These are phyloP conservation scores for Pharmacophagus antenor DNA, from an alignment of 2,888 invertebrate species.

Conservation along the genomic window DNA sequence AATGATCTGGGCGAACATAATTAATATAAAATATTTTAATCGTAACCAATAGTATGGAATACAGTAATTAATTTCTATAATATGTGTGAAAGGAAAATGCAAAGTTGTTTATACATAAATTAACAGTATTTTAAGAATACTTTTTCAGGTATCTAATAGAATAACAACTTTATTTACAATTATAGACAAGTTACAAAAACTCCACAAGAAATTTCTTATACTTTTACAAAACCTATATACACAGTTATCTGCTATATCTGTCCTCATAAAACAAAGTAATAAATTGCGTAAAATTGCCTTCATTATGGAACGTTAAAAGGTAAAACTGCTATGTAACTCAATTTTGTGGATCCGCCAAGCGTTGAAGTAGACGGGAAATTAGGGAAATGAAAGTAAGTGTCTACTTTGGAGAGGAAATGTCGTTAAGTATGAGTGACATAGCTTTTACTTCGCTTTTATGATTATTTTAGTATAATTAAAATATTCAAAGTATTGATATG, in stretches of 20 bases:
- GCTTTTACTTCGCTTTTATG: conserved; percentile 19
- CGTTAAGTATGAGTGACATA: conserved; percentile 25
- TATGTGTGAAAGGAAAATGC: too few relatives aligned
- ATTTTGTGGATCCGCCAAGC: conserved; percentile 24
- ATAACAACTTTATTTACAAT: background rate
- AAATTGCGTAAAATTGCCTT: conserved; percentile 23
- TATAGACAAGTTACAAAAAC: background rate
- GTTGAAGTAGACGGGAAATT: conserved; percentile 29
- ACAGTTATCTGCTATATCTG: conserved; percentile 7
- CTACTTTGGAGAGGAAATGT: conserved; percentile 25
- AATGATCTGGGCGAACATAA: too few relatives aligned
- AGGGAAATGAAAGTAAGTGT: conserved; percentile 31
- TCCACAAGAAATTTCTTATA: background rate
- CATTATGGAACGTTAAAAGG: conserved; percentile 26
- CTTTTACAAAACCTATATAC: background rate
- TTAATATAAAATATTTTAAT: too few relatives aligned
- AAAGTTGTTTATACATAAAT: too few relatives aligned
- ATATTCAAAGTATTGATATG: background rate
- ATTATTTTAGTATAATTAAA: background rate
- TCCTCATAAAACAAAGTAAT: conserved; percentile 8
- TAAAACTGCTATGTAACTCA: conserved; percentile 30
- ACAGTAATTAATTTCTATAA: too few relatives aligned
- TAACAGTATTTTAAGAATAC: too few relatives aligned
- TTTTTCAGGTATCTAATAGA: too few relatives aligned
- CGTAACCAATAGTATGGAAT: too few relatives aligned